A percentile compares a stretch with the other conserved stretches of the same genome.
These are phyloP conservation scores for Rhorus exstirpatorius DNA, from an alignment of 2,888 invertebrate species.

Conservation along the genomic window DNA sequence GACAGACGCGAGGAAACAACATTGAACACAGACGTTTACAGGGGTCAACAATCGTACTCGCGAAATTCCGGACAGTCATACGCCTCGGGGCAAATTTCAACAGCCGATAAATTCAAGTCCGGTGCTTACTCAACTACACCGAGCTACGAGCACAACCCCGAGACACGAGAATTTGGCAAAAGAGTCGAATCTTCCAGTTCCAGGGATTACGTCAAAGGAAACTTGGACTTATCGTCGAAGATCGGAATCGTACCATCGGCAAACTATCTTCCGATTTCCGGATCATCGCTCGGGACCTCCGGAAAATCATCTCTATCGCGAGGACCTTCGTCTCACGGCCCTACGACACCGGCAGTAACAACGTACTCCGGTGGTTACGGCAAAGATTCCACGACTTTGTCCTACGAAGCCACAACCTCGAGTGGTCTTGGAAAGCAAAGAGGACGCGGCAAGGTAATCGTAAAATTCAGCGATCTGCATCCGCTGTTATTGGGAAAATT, in stretches of 20 bases:
- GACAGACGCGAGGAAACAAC: conserved; percentile 56
- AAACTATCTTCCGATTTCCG: conserved; percentile 39
- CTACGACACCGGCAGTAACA: conserved; percentile 71
- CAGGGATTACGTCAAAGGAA: conserved; percentile 14
- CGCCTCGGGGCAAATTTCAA: conserved; percentile 29
- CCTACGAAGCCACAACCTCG: conserved; percentile 49
- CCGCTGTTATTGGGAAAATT: conserved; percentile 91
- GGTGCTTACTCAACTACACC: conserved; percentile 56
- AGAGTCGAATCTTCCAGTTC: conserved; percentile 7
- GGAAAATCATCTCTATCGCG: conserved; percentile 13
- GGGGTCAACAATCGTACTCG: conserved; percentile 63
- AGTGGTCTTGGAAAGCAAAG: conserved; percentile 45
- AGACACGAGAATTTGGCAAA: conserved; percentile 19
- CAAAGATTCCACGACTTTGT: conserved; percentile 52
- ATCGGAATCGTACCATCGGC: conserved; percentile 16
- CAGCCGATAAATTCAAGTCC: conserved; percentile 26
- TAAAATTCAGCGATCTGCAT: conserved; percentile 91
- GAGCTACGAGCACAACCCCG: conserved; percentile 35
- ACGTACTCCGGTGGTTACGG: conserved; percentile 75
- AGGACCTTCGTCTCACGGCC: conserved; percentile 14
- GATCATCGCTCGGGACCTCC: conserved; percentile 32
- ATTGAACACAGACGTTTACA: conserved; percentile 25
- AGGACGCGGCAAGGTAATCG: conserved; percentile 87
- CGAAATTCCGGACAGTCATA: conserved; percentile 25
- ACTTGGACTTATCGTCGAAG: conserved; percentile 34